Conservation (phyloP, 2,113 vertebrate species). For the Guaruba guarouba region DNA sequence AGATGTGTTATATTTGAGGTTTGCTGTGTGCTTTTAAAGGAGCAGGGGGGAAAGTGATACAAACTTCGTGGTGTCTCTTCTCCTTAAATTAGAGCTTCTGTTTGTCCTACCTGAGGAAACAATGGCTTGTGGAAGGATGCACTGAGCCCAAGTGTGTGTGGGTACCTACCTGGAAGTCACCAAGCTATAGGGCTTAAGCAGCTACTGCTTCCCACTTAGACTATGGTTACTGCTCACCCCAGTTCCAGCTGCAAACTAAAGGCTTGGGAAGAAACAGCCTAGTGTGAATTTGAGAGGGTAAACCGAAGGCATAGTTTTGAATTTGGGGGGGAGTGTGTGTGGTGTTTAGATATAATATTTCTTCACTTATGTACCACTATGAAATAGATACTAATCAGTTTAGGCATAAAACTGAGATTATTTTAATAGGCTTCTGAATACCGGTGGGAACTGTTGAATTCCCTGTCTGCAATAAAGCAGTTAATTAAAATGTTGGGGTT, state of each 20-base stretch:
- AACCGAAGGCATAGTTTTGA: background rate
- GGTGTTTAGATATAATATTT: background rate
- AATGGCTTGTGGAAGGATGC: fast-evolving
- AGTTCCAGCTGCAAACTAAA: background rate
- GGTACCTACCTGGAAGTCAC: background rate
- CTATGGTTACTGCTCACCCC: background rate
- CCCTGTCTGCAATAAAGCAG: conserved; percentile 31
- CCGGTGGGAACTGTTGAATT: conserved; percentile 36
- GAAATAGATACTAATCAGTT: conserved; percentile 15
- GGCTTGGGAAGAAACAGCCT: background rate
- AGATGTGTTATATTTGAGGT: fast-evolving
- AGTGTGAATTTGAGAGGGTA: background rate
- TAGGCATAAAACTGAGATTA: background rate
- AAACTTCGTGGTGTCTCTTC: background rate
- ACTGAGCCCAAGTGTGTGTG: background rate
- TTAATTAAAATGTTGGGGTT: conserved; percentile 24
- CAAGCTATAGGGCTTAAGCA: background rate
- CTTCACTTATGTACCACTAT: background rate
- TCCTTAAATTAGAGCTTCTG: background rate
- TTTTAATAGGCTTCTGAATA: conserved; percentile 18
- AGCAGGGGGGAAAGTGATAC: background rate
- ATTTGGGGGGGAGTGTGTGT: background rate
- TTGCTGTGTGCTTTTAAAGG: background rate
- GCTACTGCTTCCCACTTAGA: background rate
- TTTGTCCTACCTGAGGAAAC: background rate